Conservation (phyloP, 2,797 vertebrate species). For the Phrynocephalus vlangalii region DNA sequence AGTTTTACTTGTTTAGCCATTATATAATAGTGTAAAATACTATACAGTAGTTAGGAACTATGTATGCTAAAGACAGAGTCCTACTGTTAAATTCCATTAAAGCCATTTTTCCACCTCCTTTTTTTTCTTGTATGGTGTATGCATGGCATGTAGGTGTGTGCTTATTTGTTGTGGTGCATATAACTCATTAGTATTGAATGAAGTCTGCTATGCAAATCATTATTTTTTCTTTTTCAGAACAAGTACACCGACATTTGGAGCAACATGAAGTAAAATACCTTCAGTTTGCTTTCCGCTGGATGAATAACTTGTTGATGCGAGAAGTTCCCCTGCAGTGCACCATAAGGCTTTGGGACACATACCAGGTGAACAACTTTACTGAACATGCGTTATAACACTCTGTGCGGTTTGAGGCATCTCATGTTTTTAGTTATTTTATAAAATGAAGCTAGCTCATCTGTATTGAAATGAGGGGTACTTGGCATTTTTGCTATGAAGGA, state of each 20-base stretch:
- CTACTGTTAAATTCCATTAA: not conserved
- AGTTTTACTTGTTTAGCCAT: not conserved
- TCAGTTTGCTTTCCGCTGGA: constrained; percentile 86
- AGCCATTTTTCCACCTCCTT: no score
- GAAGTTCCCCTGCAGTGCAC: constrained; percentile 82
- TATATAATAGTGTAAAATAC: not conserved
- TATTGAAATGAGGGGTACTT: not conserved
- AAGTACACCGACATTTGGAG: constrained; percentile 92
- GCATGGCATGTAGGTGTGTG: no score
- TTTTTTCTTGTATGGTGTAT: not conserved
- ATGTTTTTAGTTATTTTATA: not conserved
- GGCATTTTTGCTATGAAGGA: not conserved
- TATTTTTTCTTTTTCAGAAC: constrained; percentile 79
- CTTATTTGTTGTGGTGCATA: not conserved
- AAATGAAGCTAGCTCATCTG: not conserved
- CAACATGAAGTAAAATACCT: constrained; percentile 85
- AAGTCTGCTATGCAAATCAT: constrained; percentile 40
- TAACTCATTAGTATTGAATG: constrained; percentile 34
- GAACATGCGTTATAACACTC: constrained; percentile 7
- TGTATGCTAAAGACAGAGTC: not conserved
- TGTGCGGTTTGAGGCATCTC: constrained; percentile 13
- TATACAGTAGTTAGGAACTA: not conserved
- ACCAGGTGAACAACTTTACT: constrained; percentile 78
- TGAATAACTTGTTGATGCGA: constrained; percentile 86
- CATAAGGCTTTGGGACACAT: constrained; percentile 84